phyloP scores from a whole-genome alignment of 2,888 invertebrate species.

The Netelia fuscicornis region DNA sequence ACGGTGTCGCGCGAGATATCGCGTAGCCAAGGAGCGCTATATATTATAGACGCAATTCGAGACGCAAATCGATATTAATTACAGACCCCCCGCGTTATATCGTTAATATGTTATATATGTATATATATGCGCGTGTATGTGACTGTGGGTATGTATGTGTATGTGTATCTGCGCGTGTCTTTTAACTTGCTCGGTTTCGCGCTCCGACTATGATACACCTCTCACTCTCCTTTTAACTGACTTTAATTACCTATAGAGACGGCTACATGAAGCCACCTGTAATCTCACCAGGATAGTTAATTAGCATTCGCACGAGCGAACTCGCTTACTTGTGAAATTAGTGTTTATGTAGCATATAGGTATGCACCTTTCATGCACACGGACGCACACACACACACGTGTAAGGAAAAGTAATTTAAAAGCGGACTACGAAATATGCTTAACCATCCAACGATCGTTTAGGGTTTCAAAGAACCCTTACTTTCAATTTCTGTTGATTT shows the following conservation, averaged over 20 bases:
- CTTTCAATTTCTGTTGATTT: neutral
- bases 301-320: conserved; percentile 44
- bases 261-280: conserved; percentile 45
- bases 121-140: neutral
- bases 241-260: conserved; percentile 45
- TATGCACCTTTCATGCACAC: neutral
- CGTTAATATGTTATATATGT: neutral
- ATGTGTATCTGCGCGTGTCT: neutral
- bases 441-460: too few species aligned
- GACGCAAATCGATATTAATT: conserved; percentile 33
- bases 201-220: neutral
- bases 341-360: conserved; percentile 15
- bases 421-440: neutral
- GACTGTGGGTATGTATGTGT: neutral
- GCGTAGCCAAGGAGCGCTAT: conserved; percentile 6
- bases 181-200: neutral
- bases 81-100: neutral
- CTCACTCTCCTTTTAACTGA: conserved; percentile 28
- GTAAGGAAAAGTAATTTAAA: neutral
- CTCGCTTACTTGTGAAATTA: conserved; percentile 32
- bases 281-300: conserved; percentile 50
- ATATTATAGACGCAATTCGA: neutral
- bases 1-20: conserved; percentile 55
- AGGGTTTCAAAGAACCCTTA: neutral
- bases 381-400: neutral